Percentiles rank a stretch among this genome's conserved stretches.
Evolutionary conservation across 2,113 vertebrate species (phyloP).

Genomic region (Herpailurus yagouaroundi): DNA sequence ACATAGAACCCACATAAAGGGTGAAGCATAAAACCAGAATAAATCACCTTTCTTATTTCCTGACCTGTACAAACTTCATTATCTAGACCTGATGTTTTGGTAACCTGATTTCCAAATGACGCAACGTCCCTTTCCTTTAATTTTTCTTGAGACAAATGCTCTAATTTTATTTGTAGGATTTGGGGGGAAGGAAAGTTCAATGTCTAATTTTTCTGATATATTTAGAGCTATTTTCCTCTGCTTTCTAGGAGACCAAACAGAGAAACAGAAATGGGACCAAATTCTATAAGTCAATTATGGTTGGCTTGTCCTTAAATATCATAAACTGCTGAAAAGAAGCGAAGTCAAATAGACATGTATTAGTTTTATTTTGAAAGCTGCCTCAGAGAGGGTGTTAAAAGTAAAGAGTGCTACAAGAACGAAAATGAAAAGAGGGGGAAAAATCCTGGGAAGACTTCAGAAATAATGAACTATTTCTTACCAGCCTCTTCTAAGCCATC

Average conservation of each 20-base stretch:
- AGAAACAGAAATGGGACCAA: slow-evolving; percentile 63
- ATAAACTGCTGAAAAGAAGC: slow-evolving; percentile 69
- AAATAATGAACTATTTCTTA: slow-evolving; percentile 57
- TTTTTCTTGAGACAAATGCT: slow-evolving; percentile 75
- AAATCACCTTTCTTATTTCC: slow-evolving; percentile 62
- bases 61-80: slow-evolving; percentile 73
- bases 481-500: background rate
- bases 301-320: slow-evolving; percentile 68
- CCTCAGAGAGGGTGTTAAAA: slow-evolving; percentile 56
- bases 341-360: slow-evolving; percentile 57
- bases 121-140: slow-evolving; percentile 71
- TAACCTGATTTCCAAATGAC: slow-evolving; percentile 77
- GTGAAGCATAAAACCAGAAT: slow-evolving; percentile 49
- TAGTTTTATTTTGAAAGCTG: slow-evolving; percentile 68
- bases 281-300: slow-evolving; percentile 73
- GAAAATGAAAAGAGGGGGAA: slow-evolving; percentile 1
- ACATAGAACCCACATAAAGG: background rate
- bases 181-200: slow-evolving; percentile 74
- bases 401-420: slow-evolving; percentile 45
- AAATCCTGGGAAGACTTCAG: background rate
- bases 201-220: slow-evolving; percentile 74
- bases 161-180: slow-evolving; percentile 69
- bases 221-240: slow-evolving; percentile 62
- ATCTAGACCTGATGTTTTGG: slow-evolving; percentile 65
- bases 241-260: slow-evolving; percentile 76